These are phyloP conservation scores for Augiades crinisus DNA, from an alignment of 2,888 invertebrate species.

Conservation along the genomic window DNA sequence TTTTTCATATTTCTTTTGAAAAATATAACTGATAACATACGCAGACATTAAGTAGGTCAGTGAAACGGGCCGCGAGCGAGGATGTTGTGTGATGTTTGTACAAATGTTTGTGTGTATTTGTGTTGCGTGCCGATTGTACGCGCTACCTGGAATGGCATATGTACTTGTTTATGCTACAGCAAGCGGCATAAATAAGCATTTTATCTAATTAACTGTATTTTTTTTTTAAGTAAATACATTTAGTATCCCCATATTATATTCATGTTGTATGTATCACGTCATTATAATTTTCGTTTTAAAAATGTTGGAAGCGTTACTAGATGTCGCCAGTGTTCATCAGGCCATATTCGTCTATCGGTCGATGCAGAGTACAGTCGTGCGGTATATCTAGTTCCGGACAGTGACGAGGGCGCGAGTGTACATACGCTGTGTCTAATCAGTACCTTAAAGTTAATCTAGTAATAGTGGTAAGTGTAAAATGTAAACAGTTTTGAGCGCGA, in stretches of 20 bases:
- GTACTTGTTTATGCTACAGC: no score
- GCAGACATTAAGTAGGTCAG: no score
- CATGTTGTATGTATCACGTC: background rate
- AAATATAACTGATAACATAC: no score
- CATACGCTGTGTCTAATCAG: constrained; percentile 68
- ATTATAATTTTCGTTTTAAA: constrained; percentile 21
- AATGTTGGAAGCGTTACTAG: background rate
- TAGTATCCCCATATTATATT: background rate
- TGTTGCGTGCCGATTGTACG: no score
- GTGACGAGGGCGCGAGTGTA: constrained; percentile 62
- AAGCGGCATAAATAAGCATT: no score
- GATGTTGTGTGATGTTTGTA: no score
- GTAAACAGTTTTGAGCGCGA: constrained; percentile 53
- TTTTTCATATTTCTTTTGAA: no score
- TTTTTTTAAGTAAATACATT: background rate
- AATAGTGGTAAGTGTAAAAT: constrained; percentile 59
- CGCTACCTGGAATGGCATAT: no score
- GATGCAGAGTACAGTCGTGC: constrained; percentile 39
- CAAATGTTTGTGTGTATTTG: no score
- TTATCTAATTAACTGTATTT: no score
- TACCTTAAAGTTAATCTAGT: constrained; percentile 63
- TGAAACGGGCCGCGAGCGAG: no score
- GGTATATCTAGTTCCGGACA: constrained; percentile 51
- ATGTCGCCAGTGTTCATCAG: constrained; percentile 35
- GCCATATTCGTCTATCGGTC: constrained; percentile 9